Evolutionary conservation across 2,888 invertebrate genomes (phyloP).

Genomic region (Psylliodes chrysocephalus): DNA sequence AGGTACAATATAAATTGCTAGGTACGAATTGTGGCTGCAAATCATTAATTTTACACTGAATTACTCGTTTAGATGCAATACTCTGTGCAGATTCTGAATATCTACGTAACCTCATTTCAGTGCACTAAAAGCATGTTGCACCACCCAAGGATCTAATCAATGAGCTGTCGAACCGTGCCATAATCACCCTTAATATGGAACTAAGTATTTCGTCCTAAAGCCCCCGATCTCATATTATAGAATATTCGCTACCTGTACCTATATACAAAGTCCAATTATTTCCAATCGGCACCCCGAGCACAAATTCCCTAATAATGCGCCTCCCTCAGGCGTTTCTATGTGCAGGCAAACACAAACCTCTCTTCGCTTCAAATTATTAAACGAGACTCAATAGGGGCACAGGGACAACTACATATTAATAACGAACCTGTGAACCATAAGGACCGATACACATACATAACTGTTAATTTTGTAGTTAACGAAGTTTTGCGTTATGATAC

Average conservation of each 20-base stretch:
- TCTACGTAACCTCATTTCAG: too few relatives aligned
- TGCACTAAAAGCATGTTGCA: background rate
- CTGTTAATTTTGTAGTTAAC: conserved; percentile 1
- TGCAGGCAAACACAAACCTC: background rate
- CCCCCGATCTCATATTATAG: background rate
- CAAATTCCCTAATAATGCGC: conserved; percentile 22
- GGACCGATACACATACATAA: background rate
- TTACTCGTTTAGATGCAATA: too few relatives aligned
- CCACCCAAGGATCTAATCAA: background rate
- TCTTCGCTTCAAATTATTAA: background rate
- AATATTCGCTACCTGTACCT: conserved; percentile 3
- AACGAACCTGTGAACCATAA: conserved; percentile 20
- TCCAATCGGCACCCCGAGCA: conserved; percentile 12
- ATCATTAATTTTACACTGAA: too few relatives aligned
- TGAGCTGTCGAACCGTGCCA: background rate
- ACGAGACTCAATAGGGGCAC: conserved; percentile 2
- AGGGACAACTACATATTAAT: conserved; percentile 22
- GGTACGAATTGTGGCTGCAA: too few relatives aligned
- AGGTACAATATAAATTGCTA: too few relatives aligned
- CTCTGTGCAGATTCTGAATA: too few relatives aligned
- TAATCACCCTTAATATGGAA: background rate
- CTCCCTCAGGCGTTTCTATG: conserved; percentile 6
- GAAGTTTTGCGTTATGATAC: background rate
- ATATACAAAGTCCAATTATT: conserved; percentile 16
- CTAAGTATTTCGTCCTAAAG: conserved; percentile 9